Percentiles rank a stretch among this genome's conserved stretches.
These are phyloP conservation scores for Octodonta nipae DNA, from an alignment of 2,888 invertebrate genomes.

Conservation along the genomic window DNA sequence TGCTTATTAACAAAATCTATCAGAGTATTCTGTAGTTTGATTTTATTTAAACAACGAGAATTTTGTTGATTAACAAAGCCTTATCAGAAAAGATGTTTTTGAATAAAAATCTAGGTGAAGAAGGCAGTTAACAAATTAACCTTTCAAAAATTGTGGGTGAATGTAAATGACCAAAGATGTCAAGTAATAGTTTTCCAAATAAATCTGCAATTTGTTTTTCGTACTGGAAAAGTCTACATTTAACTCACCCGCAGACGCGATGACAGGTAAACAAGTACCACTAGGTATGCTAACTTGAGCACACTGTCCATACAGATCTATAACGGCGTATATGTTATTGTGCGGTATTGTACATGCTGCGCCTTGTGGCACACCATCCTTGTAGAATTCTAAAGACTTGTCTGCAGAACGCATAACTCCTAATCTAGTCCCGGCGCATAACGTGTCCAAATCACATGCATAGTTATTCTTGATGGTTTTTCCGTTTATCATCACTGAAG, in stretches of 20 bases:
- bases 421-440: constrained; percentile 53
- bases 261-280: constrained; percentile 27
- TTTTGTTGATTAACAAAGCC: too few species aligned
- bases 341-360: constrained; percentile 69
- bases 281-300: constrained; percentile 60
- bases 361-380: constrained; percentile 78
- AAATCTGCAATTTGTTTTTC: too few species aligned
- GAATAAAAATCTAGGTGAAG: too few species aligned
- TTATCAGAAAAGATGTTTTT: too few species aligned
- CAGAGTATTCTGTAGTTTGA: too few species aligned
- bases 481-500: constrained; percentile 83
- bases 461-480: constrained; percentile 74
- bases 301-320: constrained; percentile 89
- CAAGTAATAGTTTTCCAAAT: too few species aligned
- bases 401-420: constrained; percentile 79
- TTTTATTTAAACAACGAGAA: too few species aligned
- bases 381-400: constrained; percentile 69
- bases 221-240: too few species aligned
- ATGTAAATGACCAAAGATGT: too few species aligned
- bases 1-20: too few species aligned
- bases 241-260: constrained; percentile 15
- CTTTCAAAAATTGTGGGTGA: too few species aligned
- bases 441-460: constrained; percentile 68
- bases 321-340: constrained; percentile 74
- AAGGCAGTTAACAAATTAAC: too few species aligned